These are phyloP conservation scores for Alcedo atthis DNA, from an alignment of 2,797 vertebrate genomes.

Conservation along the genomic window DNA sequence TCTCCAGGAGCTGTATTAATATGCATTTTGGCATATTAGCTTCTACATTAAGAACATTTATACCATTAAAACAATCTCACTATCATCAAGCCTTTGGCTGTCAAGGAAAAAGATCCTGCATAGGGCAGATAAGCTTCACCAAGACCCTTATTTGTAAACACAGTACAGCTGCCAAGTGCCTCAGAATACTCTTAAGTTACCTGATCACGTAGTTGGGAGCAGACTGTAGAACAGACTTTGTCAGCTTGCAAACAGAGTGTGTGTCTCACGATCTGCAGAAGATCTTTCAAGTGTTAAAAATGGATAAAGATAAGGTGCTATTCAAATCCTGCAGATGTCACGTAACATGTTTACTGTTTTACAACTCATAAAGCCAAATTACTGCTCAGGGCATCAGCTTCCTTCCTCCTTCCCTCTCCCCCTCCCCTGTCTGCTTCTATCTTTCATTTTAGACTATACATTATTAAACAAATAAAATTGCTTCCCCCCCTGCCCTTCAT, in stretches of 20 bases:
- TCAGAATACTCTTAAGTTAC: constrained; percentile 43
- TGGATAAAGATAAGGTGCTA: constrained; percentile 21
- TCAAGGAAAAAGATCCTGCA: constrained; percentile 40
- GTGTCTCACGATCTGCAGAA: not conserved
- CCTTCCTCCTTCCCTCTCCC: not conserved
- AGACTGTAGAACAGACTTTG: constrained; percentile 58
- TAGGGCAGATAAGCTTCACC: constrained; percentile 57
- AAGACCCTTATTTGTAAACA: constrained; percentile 69
- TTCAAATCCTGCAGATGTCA: constrained; percentile 11
- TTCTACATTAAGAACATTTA: constrained; percentile 26
- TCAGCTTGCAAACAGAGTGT: constrained; percentile 38
- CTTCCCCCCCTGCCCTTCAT: not conserved
- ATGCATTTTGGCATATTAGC: constrained; percentile 5
- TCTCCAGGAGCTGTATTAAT: not conserved
- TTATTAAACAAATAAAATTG: not conserved
- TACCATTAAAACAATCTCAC: not conserved
- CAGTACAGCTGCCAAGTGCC: constrained; percentile 40
- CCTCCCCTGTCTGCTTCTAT: not conserved
- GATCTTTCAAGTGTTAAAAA: constrained; percentile 42
- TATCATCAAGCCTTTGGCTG: constrained; percentile 29
- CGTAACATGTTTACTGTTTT: not conserved
- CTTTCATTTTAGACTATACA: not conserved
- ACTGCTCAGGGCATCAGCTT: not conserved
- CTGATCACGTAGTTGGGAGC: constrained; percentile 60
- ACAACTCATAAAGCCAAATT: not conserved